Evolutionary conservation across 2,888 invertebrate genomes (phyloP).

Genomic region (Agonopterix arenella): DNA sequence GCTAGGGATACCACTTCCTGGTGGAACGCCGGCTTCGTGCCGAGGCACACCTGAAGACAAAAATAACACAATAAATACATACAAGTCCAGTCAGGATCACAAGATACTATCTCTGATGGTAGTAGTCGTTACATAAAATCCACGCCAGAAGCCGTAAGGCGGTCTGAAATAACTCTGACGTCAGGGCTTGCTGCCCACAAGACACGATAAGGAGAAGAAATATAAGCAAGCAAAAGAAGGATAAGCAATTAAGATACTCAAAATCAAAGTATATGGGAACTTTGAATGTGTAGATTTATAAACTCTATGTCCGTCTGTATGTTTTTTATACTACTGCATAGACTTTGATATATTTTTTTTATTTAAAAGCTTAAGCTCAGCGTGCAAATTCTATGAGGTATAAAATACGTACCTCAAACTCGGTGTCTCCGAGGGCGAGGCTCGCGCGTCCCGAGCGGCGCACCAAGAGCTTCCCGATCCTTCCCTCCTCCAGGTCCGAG

Average conservation of each 20-base stretch:
- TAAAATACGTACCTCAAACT: slow-evolving; percentile 58
- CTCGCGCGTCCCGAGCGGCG: slow-evolving; percentile 78
- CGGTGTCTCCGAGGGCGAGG: slow-evolving; percentile 70
- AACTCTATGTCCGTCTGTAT: too few species aligned
- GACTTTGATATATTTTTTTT: too few species aligned
- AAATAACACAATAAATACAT: neutral
- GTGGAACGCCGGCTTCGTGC: slow-evolving; percentile 75
- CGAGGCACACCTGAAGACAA: slow-evolving; percentile 59
- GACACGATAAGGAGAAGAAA: too few species aligned
- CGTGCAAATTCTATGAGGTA: too few species aligned
- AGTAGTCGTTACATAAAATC: too few species aligned
- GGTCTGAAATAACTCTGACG: neutral
- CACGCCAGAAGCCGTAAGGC: neutral
- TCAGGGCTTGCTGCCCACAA: neutral
- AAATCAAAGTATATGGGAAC: too few species aligned
- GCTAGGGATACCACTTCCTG: slow-evolving; percentile 77
- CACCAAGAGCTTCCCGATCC: slow-evolving; percentile 74
- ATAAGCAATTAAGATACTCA: too few species aligned
- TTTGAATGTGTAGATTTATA: too few species aligned
- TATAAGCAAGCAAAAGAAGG: too few species aligned
- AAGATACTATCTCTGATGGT: neutral
- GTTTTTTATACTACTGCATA: too few species aligned
- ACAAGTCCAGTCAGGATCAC: neutral
- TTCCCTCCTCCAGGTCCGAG: slow-evolving; percentile 73
- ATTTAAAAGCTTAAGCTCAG: too few species aligned